Evolutionary conservation across 2,113 vertebrate species (phyloP).

Genomic region (Podiceps cristatus): DNA sequence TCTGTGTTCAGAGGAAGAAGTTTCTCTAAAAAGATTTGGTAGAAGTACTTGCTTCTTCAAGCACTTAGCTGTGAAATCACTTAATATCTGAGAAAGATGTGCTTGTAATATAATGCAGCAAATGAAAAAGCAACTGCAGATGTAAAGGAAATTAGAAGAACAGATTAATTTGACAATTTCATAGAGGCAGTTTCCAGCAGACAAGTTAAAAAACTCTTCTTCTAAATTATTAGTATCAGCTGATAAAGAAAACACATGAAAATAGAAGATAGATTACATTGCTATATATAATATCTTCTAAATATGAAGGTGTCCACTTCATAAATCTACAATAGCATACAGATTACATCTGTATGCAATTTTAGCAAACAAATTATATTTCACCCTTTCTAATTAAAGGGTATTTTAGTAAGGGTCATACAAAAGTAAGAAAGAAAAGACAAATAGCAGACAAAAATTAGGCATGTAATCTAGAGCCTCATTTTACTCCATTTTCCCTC

Average conservation of each 20-base stretch:
- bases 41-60: not conserved
- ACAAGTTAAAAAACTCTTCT: not conserved
- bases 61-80: conserved; percentile 6
- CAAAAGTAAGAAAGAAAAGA: not conserved
- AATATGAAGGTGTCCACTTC: not conserved
- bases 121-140: conserved; percentile 56
- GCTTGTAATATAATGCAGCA: conserved; percentile 11
- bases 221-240: not conserved
- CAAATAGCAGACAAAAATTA: not conserved
- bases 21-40: not conserved
- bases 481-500: not conserved
- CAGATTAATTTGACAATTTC: not conserved
- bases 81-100: conserved; percentile 8
- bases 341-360: not conserved
- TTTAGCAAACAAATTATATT: not conserved
- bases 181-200: conserved; percentile 2
- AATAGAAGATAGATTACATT: not conserved
- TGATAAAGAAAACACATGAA: not conserved
- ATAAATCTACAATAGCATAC: not conserved
- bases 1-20: not conserved
- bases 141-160: conserved; percentile 47
- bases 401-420: not conserved
- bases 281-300: not conserved
- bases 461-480: not conserved
- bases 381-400: not conserved